Evolutionary conservation across 2,113 vertebrate genomes (phyloP).

Genomic region (Asarcornis scutulata): DNA sequence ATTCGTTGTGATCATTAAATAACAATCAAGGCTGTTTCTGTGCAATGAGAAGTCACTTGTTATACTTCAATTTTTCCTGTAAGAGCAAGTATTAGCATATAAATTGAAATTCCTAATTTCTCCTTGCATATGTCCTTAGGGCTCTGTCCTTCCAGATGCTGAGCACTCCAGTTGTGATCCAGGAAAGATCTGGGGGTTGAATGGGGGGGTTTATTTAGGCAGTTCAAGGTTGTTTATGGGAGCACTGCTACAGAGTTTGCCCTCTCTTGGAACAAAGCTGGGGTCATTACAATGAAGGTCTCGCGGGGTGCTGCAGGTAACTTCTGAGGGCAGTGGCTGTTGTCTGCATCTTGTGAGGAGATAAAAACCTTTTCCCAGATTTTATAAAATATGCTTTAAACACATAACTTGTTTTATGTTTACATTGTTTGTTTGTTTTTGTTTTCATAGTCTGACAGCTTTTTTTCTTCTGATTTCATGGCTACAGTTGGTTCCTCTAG

Average conservation of each 20-base stretch:
- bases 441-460: background rate
- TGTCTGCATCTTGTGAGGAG: background rate
- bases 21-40: conserved; percentile 36
- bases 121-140: background rate
- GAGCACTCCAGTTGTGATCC: background rate
- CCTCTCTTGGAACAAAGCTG: background rate
- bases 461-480: background rate
- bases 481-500: background rate
- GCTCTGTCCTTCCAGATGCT: background rate
- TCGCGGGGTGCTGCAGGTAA: rapidly evolving
- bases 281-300: background rate
- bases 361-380: background rate
- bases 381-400: background rate
- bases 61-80: background rate
- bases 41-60: conserved; percentile 18
- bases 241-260: rapidly evolving
- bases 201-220: background rate
- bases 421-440: too few relatives aligned
- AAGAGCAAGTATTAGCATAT: conserved; percentile 50
- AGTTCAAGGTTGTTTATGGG: background rate
- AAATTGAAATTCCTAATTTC: conserved; percentile 39
- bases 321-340: background rate
- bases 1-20: conserved; percentile 23
- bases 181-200: background rate
- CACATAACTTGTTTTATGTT: too few relatives aligned